Evolutionary conservation across 2,797 vertebrate species (phyloP).

Genomic region (Anisognathus igniventris): DNA sequence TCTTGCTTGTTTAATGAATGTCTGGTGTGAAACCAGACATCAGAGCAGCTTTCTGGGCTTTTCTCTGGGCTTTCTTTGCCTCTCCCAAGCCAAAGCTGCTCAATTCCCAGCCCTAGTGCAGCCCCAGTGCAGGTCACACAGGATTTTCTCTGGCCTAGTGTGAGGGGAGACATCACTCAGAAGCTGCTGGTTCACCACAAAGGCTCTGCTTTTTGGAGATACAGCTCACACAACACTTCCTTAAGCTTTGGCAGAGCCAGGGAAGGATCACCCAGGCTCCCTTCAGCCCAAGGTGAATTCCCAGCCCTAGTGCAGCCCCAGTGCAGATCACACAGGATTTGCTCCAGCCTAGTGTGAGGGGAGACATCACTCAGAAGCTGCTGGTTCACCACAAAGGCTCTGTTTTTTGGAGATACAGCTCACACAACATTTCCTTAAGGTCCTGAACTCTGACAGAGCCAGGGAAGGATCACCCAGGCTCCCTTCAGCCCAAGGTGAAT

Average conservation of each 20-base stretch:
- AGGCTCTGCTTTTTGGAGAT: neutral
- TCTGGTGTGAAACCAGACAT: neutral
- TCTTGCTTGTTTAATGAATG: neutral
- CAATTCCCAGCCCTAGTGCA: neutral
- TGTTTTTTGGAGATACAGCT: fast-evolving
- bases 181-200: neutral
- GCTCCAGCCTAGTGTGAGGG: neutral
- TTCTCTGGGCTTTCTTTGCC: neutral
- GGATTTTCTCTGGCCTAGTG: neutral
- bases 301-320: neutral
- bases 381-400: neutral
- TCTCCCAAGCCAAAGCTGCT: neutral
- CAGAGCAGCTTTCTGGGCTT: neutral
- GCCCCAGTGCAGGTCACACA: too few species aligned
- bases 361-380: neutral
- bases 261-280: neutral
- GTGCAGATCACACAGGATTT: neutral
- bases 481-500: neutral
- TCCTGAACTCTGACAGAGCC: too few species aligned
- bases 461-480: too few species aligned
- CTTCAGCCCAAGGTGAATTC: neutral
- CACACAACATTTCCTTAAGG: too few species aligned
- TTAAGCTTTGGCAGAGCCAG: neutral
- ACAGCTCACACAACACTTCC: neutral
- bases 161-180: neutral